phyloP scores from a whole-genome alignment of 2,113 vertebrate genomes.

The Dicentrarchus labrax region DNA sequence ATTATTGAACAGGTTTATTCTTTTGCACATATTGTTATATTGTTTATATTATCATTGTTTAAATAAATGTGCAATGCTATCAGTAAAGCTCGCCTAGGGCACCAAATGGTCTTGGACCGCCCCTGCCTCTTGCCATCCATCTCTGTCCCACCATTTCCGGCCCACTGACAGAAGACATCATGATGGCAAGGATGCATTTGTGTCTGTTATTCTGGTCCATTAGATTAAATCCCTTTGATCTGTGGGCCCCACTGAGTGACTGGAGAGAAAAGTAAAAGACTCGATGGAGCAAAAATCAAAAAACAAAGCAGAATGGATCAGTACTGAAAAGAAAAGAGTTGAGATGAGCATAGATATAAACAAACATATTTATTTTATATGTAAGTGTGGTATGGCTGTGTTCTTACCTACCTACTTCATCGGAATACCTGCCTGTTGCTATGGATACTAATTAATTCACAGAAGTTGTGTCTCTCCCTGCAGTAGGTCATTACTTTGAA shows the following conservation, averaged over 20 bases:
- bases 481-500: background rate
- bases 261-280: conserved; percentile 28
- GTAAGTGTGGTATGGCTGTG: background rate
- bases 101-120: no score
- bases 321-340: background rate
- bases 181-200: conserved; percentile 44
- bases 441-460: conserved; percentile 14
- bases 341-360: background rate
- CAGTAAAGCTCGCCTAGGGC: no score
- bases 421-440: conserved; percentile 11
- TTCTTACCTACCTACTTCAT: conserved; percentile 3
- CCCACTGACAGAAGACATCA: conserved; percentile 32
- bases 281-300: background rate
- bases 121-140: conserved; percentile 47
- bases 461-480: background rate
- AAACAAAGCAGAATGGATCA: background rate
- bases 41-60: no score
- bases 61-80: no score
- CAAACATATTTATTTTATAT: background rate
- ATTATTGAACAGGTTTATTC: no score
- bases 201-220: conserved; percentile 51
- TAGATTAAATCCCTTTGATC: conserved; percentile 52
- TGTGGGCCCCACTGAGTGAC: conserved; percentile 29
- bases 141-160: conserved; percentile 39
- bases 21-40: no score